Evolutionary conservation across 2,888 invertebrate species (phyloP), one percentile per base, ranked within the genome.

Genomic region (Drosophila acutilabella): DNA sequence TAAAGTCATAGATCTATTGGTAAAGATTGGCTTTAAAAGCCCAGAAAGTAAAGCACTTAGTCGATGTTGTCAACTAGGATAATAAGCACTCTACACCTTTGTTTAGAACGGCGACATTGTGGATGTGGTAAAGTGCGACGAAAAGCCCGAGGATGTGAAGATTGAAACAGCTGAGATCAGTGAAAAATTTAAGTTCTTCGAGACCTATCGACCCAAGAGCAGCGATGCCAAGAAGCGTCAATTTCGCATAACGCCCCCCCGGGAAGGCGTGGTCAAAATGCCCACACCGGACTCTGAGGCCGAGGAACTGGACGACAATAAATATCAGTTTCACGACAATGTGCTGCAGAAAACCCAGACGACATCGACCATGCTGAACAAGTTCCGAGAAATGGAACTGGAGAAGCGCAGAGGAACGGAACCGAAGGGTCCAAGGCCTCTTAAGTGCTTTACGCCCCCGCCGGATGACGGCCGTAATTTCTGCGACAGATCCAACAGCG

Each of bases 381-480:
- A 97, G 81, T 98, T 98, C 94, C 94, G 97, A 1, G 96, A 97
- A 93, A 95, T 98, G 94, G 98, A 98, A 93, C 95, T 96, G 84
- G 94, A 95, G 64, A 93, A 94, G 71, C 53, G 36, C 26, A 59
- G 48, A 2, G 40, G 23, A 5, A 93, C 62, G 2, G 65, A 65
- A 4, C n/a, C 64, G 11, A 42, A 33, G 10, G 95, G 96, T 11
- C 96, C 95, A 0, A 97, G 97, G 90, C 97, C 98, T 0, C 92
- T 98, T 70, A 98, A 97, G 92, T 93, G 97, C 65, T 98, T 98
- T 92, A 98, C 98, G 0, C 98, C 98, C 1, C 98, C 98, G 0
- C 97, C 97, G 14, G 96, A 97, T 78, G 94, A 93, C 4, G 93
- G 93, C 16, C 92, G 90, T 5, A 68, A 81, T 1, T 16, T 75